These are phyloP conservation scores for Plagodis pulveraria DNA, from an alignment of 2,888 invertebrate species.

Conservation along the genomic window DNA sequence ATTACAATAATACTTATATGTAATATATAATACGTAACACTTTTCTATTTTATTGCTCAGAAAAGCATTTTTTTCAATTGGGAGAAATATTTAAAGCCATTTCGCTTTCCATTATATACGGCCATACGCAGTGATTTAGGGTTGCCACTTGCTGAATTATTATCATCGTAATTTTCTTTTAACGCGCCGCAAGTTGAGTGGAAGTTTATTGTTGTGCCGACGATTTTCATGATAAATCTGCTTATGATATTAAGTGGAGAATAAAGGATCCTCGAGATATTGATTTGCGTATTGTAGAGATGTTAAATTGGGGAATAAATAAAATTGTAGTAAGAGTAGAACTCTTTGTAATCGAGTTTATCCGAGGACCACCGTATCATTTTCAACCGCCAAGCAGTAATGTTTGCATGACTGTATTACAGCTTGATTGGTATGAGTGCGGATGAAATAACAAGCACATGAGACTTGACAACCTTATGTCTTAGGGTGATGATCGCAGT, in stretches of 20 bases:
- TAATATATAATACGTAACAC: constrained; percentile 2
- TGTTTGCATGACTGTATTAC: too few species aligned
- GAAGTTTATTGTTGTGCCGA: constrained; percentile 47
- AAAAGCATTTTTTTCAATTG: constrained; percentile 57
- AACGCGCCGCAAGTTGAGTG: constrained; percentile 45
- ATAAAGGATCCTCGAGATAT: constrained; percentile 21
- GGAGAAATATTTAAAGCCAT: constrained; percentile 57
- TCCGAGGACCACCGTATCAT: too few species aligned
- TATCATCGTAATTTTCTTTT: constrained; percentile 55
- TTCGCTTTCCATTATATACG: constrained; percentile 63
- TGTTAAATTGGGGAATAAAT: not conserved
- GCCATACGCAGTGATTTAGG: constrained; percentile 67
- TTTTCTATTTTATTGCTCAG: constrained; percentile 25
- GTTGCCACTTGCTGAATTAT: constrained; percentile 56
- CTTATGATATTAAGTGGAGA: constrained; percentile 25
- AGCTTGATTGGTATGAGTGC: too few species aligned
- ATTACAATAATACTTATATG: constrained; percentile 3
- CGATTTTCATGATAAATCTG: constrained; percentile 34
- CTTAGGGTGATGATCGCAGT: too few species aligned
- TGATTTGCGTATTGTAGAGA: constrained; percentile 11
- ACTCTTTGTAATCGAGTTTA: too few species aligned
- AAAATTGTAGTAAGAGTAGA: too few species aligned
- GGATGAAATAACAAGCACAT: too few species aligned
- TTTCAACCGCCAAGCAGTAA: too few species aligned
- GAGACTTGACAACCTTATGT: too few species aligned